Evolutionary conservation across 2,888 invertebrate species (phyloP), one percentile per base, ranked within the genome.

Genomic region (Drosophila lacicola): DNA sequence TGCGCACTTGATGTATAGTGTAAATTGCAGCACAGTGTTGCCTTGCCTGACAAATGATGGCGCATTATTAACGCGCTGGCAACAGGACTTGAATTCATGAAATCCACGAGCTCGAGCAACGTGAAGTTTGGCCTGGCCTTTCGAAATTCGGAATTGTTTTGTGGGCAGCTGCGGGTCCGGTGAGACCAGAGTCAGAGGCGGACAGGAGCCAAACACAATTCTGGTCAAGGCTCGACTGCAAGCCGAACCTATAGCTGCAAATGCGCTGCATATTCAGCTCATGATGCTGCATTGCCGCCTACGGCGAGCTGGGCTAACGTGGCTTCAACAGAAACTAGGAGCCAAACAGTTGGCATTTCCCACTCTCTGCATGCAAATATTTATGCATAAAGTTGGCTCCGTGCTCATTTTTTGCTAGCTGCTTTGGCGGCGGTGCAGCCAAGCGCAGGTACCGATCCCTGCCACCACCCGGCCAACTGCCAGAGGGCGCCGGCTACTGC

Each of bases 311-410:
- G 60, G 61, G 55, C 56, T n/a, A 61, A 51, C 63, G 45, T 61
- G 42, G 39, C 46, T 58, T 49, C 54, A 14, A 10, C 62, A 44
- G 39, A 36, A 55, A 54, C 10, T 8, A 17, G n/a, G 53, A 41
- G 37, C 54, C 69, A 66, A 63, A 54, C 70, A 45, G 61, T 54
- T 55, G 49, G 21, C 56, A 56, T 50, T 21, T 45, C 61, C 29
- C 44, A 37, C 21, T 33, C 54, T 33, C 49, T 63, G 69, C 79
- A 81, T 74, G 83, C 83, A 88, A 85, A 85, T 85, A 86, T 85
- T 88, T 85, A 86, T 85, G 85, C 88, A 88, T 78, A 85, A 86
- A 86, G 88, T 88, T 88, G 79, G 83, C 81, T 78, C 70, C 74
- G 86, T 85, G 86, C 83, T 88, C 86, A 85, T 77, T 77, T 85